Base-by-base conservation (phyloP, 2,888 invertebrate genomes). In the Epiblema foenella region DNA sequence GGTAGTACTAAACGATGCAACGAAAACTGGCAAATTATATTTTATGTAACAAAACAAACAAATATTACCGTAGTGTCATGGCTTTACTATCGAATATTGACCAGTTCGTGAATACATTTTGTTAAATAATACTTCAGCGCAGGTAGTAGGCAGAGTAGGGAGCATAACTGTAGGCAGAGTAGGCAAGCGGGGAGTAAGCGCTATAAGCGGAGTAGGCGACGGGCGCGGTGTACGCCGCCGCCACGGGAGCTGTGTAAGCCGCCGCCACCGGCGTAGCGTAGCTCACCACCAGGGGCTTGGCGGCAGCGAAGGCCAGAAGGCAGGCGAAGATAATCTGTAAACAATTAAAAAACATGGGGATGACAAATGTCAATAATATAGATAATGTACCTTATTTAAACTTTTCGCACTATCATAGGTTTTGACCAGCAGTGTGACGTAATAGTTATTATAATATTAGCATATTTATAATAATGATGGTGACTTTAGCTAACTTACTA, bases 271-370 rank as follows among this genome's bases (percentile, higher is more conserved):
- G 68, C n/a, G 60, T 4, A 8, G 70, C 65, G 60, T 65, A 69
- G 54, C 73, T 75, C 29, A 74, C 80, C 73, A 85, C 79, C 76
- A 82, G 75, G 8, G 86, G 86, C 78, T 86, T 86, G 74, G 86
- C 86, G 72, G 81, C 74, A 62, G 84, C 83, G 75, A 85, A 81
- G 57, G 94, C 94, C 90, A 95, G 83, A 78, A 95, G 84, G 81
- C 94, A 93, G 75, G 91, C 87, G 86, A 95, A 89, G 76, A 94
- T 87, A 83, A 94, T 75, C 95, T 95, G 85, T 5, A 54, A 66
- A 60, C 11, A 24, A 7, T n/a, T 46, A n/a, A 12, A 7, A 12
- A 39, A 12, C 39, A 39, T 39, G 12, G n/a, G 8, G n/a, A 46
- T 46, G 12, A n/a, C n/a, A 1, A n/a, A 8, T 46, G 15, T 5